Percentiles rank a stretch among this genome's conserved stretches.
phyloP scores from a whole-genome alignment of 2,113 vertebrate species.

The Vimba vimba region DNA sequence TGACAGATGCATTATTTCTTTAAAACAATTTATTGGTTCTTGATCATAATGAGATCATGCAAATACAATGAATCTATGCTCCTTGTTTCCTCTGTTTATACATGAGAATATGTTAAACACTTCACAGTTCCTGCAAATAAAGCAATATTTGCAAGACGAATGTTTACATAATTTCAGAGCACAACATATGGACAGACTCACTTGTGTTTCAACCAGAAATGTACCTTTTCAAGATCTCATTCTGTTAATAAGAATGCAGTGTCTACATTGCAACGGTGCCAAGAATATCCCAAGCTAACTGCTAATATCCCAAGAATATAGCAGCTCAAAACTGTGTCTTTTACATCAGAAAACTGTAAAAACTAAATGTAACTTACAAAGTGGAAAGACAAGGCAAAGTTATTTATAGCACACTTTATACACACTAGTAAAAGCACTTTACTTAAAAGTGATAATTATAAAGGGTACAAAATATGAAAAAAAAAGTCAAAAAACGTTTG shows the following conservation, averaged over 20 bases:
- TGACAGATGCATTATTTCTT: not conserved
- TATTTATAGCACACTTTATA: too few relatives aligned
- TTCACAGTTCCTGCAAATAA: not conserved
- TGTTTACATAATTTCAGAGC: not conserved
- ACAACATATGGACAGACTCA: not conserved
- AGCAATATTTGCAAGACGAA: too few relatives aligned
- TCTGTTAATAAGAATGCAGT: not conserved
- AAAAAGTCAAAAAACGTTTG: too few relatives aligned
- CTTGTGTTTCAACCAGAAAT: not conserved
- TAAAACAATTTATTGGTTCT: not conserved
- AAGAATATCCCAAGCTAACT: too few relatives aligned
- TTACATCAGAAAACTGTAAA: too few relatives aligned
- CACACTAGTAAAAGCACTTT: too few relatives aligned
- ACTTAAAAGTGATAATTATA: too few relatives aligned
- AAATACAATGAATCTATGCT: not conserved
- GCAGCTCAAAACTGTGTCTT: not conserved
- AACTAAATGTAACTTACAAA: too few relatives aligned
- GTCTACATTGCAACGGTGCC: too few relatives aligned
- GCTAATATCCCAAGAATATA: too few relatives aligned
- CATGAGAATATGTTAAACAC: not conserved
- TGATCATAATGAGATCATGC: not conserved
- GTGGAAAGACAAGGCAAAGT: too few relatives aligned
- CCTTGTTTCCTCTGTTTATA: not conserved
- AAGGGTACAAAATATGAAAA: too few relatives aligned
- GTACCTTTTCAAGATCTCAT: not conserved